Percentiles rank a stretch among this genome's conserved stretches.
Evolutionary conservation across 2,797 vertebrate species (phyloP).

Genomic region (Babyrousa celebensis): DNA sequence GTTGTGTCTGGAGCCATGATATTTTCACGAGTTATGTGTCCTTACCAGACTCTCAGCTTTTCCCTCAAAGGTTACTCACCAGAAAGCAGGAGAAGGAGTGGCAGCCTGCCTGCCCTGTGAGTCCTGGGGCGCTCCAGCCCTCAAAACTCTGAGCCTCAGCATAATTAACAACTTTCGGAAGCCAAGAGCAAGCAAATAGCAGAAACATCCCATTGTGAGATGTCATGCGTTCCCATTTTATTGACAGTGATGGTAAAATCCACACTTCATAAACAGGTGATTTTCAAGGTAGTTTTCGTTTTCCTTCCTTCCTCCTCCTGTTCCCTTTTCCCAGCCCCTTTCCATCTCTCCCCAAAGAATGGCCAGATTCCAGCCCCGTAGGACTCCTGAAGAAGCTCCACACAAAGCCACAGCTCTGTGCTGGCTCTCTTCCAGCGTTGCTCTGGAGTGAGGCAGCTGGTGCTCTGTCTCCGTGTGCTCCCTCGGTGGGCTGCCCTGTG

Average conservation of each 20-base stretch:
- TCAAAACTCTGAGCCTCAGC: not conserved
- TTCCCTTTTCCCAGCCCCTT: not conserved
- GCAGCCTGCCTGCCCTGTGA: not conserved
- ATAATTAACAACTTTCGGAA: slow-evolving; percentile 63
- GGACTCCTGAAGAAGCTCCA: slow-evolving; percentile 38
- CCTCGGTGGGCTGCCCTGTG: not conserved
- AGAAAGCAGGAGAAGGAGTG: slow-evolving; percentile 60
- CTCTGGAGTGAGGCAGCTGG: not conserved
- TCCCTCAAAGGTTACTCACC: slow-evolving; percentile 47
- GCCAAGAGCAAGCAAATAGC: not conserved
- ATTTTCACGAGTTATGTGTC: slow-evolving; percentile 69
- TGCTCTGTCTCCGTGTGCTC: not conserved
- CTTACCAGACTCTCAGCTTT: slow-evolving; percentile 64
- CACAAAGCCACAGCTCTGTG: not conserved
- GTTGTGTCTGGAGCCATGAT: slow-evolving; percentile 69
- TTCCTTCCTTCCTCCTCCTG: not conserved
- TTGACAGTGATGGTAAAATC: not conserved
- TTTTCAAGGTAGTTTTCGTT: slow-evolving; percentile 41
- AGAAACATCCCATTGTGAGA: slow-evolving; percentile 34
- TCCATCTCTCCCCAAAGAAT: not conserved
- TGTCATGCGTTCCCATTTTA: not conserved
- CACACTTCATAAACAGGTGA: not conserved
- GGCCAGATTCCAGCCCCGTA: not conserved
- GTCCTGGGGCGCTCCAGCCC: not conserved
- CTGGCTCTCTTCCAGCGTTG: not conserved